phyloP scores from a whole-genome alignment of 2,113 vertebrate species.

The Nothoprocta pentlandii region DNA sequence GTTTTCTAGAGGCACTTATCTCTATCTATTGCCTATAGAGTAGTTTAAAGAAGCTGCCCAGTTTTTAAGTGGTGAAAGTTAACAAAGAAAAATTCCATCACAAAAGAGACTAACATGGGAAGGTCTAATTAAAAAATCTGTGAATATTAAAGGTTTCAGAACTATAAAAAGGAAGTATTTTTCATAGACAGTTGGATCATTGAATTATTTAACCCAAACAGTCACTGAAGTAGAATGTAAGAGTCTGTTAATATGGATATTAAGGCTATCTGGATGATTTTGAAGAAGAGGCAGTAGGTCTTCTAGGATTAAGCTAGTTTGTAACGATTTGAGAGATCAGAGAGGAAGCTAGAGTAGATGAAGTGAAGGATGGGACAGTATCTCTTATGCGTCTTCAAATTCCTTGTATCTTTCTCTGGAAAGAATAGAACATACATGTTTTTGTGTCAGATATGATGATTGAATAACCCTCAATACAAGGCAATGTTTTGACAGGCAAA shows the following conservation, averaged over 20 bases:
- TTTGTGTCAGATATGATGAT: background rate
- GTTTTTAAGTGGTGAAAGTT: background rate
- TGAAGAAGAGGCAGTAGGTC: background rate
- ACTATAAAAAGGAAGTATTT: background rate
- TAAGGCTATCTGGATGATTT: background rate
- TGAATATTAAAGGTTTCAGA: background rate
- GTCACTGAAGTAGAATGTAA: background rate
- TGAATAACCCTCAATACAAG: background rate
- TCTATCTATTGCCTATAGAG: background rate
- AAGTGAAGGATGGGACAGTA: background rate
- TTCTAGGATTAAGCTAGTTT: slow-evolving; percentile 5
- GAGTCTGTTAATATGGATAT: background rate
- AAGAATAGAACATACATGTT: background rate
- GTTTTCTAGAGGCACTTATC: background rate
- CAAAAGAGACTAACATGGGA: background rate
- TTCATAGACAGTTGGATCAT: background rate
- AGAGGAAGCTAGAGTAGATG: background rate
- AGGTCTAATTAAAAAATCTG: background rate
- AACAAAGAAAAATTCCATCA: background rate
- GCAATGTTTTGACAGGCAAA: background rate
- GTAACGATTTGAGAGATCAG: background rate
- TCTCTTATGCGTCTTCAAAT: background rate
- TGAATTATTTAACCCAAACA: background rate
- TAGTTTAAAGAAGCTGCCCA: background rate
- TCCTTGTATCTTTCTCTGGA: background rate